These are phyloP conservation scores for Lasioglossum morio DNA, from an alignment of 2,888 invertebrate genomes.

Conservation along the genomic window DNA sequence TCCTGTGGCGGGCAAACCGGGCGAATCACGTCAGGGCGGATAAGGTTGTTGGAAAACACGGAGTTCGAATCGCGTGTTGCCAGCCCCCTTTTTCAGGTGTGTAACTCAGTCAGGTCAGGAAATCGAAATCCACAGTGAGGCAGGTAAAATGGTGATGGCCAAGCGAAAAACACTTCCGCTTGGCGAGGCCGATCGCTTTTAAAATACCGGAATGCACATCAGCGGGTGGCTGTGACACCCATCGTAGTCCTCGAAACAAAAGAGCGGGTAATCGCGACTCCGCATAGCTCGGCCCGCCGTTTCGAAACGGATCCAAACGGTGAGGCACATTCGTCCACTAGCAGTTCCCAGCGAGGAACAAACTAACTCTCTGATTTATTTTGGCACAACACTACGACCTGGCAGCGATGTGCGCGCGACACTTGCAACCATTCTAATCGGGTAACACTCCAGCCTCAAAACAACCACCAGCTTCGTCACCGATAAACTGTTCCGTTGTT, in stretches of 20 bases:
- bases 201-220: constrained; percentile 61
- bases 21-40: constrained; percentile 69
- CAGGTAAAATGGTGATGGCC: constrained; percentile 38
- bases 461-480: constrained; percentile 63
- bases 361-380: constrained; percentile 63
- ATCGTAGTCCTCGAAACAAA: constrained; percentile 53
- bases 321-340: constrained; percentile 50
- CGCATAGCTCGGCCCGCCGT: constrained; percentile 64
- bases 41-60: constrained; percentile 50
- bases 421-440: constrained; percentile 72
- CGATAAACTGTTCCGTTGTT: constrained; percentile 20
- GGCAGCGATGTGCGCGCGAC: constrained; percentile 74
- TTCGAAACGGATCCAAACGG: constrained; percentile 30
- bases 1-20: constrained; percentile 80
- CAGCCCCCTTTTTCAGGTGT: constrained; percentile 13
- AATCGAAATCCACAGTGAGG: constrained; percentile 15
- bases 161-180: constrained; percentile 64
- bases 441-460: constrained; percentile 60
- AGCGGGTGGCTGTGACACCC: constrained; percentile 64
- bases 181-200: constrained; percentile 53
- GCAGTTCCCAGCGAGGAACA: constrained; percentile 36
- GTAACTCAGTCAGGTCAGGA: constrained; percentile 5
- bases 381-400: constrained; percentile 67
- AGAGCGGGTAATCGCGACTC: constrained; percentile 59
- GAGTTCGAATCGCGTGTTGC: constrained; percentile 35